A percentile compares a stretch with the other conserved stretches of the same genome.
Conservation (phyloP, 2,888 invertebrate genomes). For the Eulithis testata region DNA sequence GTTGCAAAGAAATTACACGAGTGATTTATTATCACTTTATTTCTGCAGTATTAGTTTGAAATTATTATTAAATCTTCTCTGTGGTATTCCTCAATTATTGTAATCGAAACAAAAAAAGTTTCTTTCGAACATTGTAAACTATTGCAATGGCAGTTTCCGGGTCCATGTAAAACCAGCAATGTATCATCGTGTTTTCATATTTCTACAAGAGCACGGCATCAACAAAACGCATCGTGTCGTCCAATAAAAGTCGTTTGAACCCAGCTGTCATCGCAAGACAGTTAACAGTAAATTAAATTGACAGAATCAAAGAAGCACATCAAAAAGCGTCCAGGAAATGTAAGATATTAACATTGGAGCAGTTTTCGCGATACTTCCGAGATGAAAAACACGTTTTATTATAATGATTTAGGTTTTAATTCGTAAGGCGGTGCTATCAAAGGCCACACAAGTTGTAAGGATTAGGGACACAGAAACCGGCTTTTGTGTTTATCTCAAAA, state of each 20-base stretch:
- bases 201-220: conserved; percentile 15
- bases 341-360: conserved; percentile 34
- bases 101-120: too few relatives aligned
- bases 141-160: too few relatives aligned
- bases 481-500: background rate
- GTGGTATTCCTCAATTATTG: too few relatives aligned
- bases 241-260: conserved; percentile 38
- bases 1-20: too few relatives aligned
- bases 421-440: conserved; percentile 30
- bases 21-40: too few relatives aligned
- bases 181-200: conserved; percentile 4
- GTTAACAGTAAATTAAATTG: conserved; percentile 51
- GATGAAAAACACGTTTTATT: conserved; percentile 25
- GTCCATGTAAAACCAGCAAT: background rate
- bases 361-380: conserved; percentile 31
- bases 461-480: background rate
- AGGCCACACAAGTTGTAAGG: conserved; percentile 31
- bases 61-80: too few relatives aligned
- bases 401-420: conserved; percentile 27
- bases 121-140: too few relatives aligned
- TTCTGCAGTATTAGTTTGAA: too few relatives aligned
- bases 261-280: conserved; percentile 45
- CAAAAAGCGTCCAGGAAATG: conserved; percentile 52
- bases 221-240: conserved; percentile 19
- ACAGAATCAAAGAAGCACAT: conserved; percentile 53